Evolutionary conservation across 2,888 invertebrate species (phyloP).

Genomic region (Hirtodrosophila duncani): DNA sequence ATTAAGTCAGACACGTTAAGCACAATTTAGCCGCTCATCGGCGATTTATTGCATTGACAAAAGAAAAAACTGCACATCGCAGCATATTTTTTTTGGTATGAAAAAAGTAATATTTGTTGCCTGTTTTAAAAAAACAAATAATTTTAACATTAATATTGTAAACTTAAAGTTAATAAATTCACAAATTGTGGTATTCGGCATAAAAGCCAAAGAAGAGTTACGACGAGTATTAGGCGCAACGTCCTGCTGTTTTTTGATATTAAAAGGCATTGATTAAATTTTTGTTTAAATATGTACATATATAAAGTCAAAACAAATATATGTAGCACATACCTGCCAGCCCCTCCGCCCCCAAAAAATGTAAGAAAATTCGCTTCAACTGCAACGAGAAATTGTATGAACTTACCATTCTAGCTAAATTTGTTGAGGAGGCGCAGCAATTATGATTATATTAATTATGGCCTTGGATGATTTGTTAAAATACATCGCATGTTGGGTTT

Average conservation of each 20-base stretch:
- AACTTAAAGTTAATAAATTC: conserved; percentile 27
- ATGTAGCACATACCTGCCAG: not conserved
- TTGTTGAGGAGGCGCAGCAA: conserved; percentile 18
- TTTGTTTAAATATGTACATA: conserved; percentile 26
- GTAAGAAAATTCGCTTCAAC: conserved; percentile 21
- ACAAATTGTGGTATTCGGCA: conserved; percentile 42
- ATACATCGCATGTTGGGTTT: too few species aligned
- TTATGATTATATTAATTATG: conserved; percentile 66
- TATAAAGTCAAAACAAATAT: conserved; percentile 3
- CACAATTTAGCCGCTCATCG: conserved; percentile 50
- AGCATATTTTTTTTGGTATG: conserved; percentile 49
- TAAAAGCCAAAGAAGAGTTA: conserved; percentile 29
- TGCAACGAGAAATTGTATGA: conserved; percentile 34
- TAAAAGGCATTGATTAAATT: conserved; percentile 50
- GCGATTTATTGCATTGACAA: conserved; percentile 35
- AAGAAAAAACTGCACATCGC: conserved; percentile 47
- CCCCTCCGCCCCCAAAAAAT: too few species aligned
- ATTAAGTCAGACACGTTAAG: conserved; percentile 43
- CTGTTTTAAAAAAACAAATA: conserved; percentile 64
- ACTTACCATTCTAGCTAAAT: conserved; percentile 19
- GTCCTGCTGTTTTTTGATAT: conserved; percentile 60
- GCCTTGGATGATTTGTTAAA: conserved; percentile 62
- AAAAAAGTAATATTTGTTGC: conserved; percentile 56
- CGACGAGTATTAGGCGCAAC: conserved; percentile 45
- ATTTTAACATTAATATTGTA: conserved; percentile 9